Evolutionary conservation across 2,797 vertebrate species (phyloP), one percentile per base, ranked within the genome.

Genomic region (Phoxinus dragarum): DNA sequence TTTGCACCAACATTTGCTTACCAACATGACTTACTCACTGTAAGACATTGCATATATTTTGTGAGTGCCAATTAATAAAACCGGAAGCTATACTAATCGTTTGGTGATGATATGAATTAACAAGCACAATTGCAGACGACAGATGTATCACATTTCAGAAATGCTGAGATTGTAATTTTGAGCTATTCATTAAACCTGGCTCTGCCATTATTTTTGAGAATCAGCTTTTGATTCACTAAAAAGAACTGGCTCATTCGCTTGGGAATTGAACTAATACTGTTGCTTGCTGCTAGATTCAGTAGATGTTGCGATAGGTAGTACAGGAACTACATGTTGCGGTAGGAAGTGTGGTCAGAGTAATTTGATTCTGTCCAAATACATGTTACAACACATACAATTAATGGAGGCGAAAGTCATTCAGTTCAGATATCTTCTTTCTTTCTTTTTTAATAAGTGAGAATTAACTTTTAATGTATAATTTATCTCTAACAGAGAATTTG

Each of bases 391-490:
- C 38, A 40, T 4, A 40, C 14, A 31, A 66, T 34, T 34, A 66
- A 64, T 31, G 31, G 14, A 34, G 64, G 14, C 6, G 2, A 64
- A 64, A 64, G 12, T 31, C 61, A 66, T 66, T 34, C 2, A 66
- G 14, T 34, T 6, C 64, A 66, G 64, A 34, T 17, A 34, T 66
- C 14, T 66, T 31, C 4, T 56, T 59, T 61, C 27, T 21, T 4
- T 61, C n/a, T 59, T 27, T 31, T 11, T 31, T 6, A 34, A 66
- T 66, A 8, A 66, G 64, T 34, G 23, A 31, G 17, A 52, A 66
- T 83, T 12, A 83, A 49, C 12, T 27, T 71, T 36, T 49, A 72
- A 59, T 78, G 49, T 31, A 52, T 67, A 67, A 75, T 68, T 75
- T 42, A 84, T 42, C 36, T 14, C 36, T 52, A 40, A 3, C 59